Conservation (phyloP, 2,113 vertebrate genomes). For the Cryptotis parvus region DNA sequence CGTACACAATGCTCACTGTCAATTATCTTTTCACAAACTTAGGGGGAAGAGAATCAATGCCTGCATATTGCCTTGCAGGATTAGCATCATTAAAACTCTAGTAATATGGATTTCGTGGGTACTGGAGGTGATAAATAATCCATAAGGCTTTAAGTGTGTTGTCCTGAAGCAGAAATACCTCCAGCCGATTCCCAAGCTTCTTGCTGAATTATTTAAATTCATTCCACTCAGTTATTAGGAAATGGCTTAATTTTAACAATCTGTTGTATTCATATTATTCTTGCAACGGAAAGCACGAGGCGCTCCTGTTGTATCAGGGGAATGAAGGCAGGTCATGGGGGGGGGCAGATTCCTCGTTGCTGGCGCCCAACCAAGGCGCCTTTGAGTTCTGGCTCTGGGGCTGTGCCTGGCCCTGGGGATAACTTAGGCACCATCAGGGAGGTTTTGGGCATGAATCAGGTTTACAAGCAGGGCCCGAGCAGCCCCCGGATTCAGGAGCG, state of each 20-base stretch:
- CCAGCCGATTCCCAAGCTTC: not conserved
- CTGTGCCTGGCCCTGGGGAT: too few relatives aligned
- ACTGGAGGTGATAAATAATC: constrained; percentile 4
- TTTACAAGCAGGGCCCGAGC: too few relatives aligned
- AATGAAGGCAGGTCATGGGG: not conserved
- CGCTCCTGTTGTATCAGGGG: not conserved
- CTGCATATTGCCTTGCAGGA: too few relatives aligned
- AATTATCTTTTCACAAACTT: not conserved
- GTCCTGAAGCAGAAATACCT: not conserved
- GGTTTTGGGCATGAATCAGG: too few relatives aligned
- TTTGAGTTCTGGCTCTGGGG: too few relatives aligned
- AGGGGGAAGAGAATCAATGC: not conserved
- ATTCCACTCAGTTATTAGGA: not conserved
- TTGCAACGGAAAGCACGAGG: not conserved
- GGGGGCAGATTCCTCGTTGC: too few relatives aligned
- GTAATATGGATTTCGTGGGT: not conserved
- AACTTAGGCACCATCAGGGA: too few relatives aligned
- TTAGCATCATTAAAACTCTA: not conserved
- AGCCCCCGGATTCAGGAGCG: too few relatives aligned
- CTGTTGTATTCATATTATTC: not conserved
- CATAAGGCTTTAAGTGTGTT: not conserved
- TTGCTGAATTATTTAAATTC: not conserved
- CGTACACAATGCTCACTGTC: too few relatives aligned
- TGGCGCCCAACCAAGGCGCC: too few relatives aligned
- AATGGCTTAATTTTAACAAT: not conserved